These are phyloP conservation scores for Ephestia elutella DNA, from an alignment of 1,140 invertebrate species.

Conservation along the genomic window DNA sequence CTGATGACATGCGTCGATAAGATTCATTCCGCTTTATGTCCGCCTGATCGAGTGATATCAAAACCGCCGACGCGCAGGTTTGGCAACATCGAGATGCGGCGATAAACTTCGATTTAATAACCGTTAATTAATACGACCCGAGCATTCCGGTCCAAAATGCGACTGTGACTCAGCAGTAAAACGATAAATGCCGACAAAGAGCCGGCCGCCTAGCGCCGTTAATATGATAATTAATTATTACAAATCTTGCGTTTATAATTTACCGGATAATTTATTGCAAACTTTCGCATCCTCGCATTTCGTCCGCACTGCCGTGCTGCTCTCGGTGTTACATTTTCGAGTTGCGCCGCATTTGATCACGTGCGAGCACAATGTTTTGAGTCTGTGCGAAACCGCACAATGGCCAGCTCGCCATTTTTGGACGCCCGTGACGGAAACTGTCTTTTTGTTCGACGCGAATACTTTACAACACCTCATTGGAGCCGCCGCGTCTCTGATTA, in stretches of 20 bases:
- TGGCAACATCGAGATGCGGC: slow-evolving; percentile 65
- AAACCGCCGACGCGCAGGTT: slow-evolving; percentile 60
- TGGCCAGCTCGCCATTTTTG: slow-evolving; percentile 44
- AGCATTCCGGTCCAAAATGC: slow-evolving; percentile 61
- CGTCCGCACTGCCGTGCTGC: neutral
- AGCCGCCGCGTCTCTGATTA: slow-evolving; percentile 26
- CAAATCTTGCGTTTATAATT: slow-evolving; percentile 54
- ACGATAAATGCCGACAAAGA: slow-evolving; percentile 64
- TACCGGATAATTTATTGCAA: slow-evolving; percentile 39
- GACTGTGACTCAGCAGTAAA: slow-evolving; percentile 63
- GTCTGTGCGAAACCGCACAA: slow-evolving; percentile 39
- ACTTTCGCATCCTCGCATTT: slow-evolving; percentile 21
- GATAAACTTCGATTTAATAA: slow-evolving; percentile 72
- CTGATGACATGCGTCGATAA: slow-evolving; percentile 65
- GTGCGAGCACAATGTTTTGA: slow-evolving; percentile 36
- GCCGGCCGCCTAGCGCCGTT: slow-evolving; percentile 58
- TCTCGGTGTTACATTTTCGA: slow-evolving; percentile 23
- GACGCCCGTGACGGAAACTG: slow-evolving; percentile 41
- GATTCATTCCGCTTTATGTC: slow-evolving; percentile 42
- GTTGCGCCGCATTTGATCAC: slow-evolving; percentile 40
- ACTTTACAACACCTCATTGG: slow-evolving; percentile 42
- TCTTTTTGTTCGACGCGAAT: slow-evolving; percentile 43
- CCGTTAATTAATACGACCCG: slow-evolving; percentile 70
- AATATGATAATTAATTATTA: slow-evolving; percentile 71
- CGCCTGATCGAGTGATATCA: slow-evolving; percentile 48